Evolutionary conservation across 2,888 invertebrate species (phyloP).

Genomic region (Ditula angustiorana): DNA sequence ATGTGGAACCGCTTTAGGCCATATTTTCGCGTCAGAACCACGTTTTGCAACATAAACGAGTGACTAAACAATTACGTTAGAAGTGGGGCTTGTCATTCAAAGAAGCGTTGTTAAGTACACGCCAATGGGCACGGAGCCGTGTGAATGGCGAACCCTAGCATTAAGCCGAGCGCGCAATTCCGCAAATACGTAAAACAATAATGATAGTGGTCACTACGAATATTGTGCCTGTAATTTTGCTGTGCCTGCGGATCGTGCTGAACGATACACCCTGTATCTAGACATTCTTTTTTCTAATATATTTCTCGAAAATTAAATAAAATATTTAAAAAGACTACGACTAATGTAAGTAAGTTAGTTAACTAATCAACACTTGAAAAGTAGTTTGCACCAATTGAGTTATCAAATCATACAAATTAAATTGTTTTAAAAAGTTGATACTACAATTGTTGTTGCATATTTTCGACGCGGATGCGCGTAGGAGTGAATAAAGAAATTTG

Average conservation of each 20-base stretch:
- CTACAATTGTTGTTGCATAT: too few relatives aligned
- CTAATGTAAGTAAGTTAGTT: too few relatives aligned
- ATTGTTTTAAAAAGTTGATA: too few relatives aligned
- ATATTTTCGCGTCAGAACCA: conserved; percentile 30
- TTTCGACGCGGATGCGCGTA: too few relatives aligned
- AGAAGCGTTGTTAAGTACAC: conserved; percentile 67
- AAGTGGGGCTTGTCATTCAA: conserved; percentile 72
- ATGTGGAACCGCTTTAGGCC: conserved; percentile 3
- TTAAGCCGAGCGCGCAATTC: conserved; percentile 69
- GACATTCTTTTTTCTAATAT: too few relatives aligned
- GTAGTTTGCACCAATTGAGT: too few relatives aligned
- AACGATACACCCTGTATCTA: not conserved
- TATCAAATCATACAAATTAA: too few relatives aligned
- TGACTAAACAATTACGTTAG: conserved; percentile 68
- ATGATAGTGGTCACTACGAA: conserved; percentile 65
- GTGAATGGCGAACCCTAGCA: conserved; percentile 65
- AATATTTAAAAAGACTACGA: too few relatives aligned
- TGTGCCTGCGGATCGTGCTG: conserved; percentile 20
- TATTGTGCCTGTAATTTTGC: conserved; percentile 68
- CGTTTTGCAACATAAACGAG: conserved; percentile 46
- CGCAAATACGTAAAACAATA: conserved; percentile 72
- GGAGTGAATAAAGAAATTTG: too few relatives aligned
- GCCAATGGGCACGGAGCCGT: conserved; percentile 62
- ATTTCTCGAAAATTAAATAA: too few relatives aligned
- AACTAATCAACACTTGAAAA: too few relatives aligned